Base-by-base conservation (phyloP, 2,113 vertebrate genomes). In the Sminthopsis crassicaudata region DNA sequence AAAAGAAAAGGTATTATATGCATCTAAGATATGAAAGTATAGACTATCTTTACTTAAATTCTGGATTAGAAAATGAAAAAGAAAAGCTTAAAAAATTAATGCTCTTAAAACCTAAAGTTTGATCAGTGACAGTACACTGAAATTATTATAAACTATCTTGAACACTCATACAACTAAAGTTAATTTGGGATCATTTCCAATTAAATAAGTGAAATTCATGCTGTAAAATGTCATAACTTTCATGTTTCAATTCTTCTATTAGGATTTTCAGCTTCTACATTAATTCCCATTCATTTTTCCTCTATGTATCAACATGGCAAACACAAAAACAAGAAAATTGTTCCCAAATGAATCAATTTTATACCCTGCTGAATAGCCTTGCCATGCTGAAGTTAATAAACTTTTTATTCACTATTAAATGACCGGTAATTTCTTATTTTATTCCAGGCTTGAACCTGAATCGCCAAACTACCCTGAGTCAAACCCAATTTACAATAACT, bases 11-110 rank as follows among this genome's bases (percentile, higher is more conserved):
- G n/a, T n/a, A n/a, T n/a, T n/a, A n/a, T n/a, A n/a, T n/a, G n/a
- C 23, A 23, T 54, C 2, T 54, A 23, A 54, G 23, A 5, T 54
- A 54, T 19, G 23, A 53, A 4, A 23, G 53, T 53, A 53, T 53
- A 53, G 16, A 53, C 14, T 22, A 50, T n/a, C 89, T 93, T 90
- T 57, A 90, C 52, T 54, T 94, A 57, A 26, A 50, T 91, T 94
- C 91, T 92, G 89, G 94, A 92, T 91, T 91, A 53, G 93, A 93
- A 91, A 16, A 54, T 26, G 90, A 92, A 96, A 53, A 36, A 14
- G 54, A n/a, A 94, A 94, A 19, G 24, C 84, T 92, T 53, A 89
- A 53, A 94, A 19, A 52, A 60, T 25, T 92, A 36, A 46, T 90
- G 91, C 89, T 94, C 91, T 8, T 55, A 96, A 55, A 92, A 60